phyloP scores from a whole-genome alignment of 53 echinoderm and acorn worm species.

The Stichopus horrens region DNA sequence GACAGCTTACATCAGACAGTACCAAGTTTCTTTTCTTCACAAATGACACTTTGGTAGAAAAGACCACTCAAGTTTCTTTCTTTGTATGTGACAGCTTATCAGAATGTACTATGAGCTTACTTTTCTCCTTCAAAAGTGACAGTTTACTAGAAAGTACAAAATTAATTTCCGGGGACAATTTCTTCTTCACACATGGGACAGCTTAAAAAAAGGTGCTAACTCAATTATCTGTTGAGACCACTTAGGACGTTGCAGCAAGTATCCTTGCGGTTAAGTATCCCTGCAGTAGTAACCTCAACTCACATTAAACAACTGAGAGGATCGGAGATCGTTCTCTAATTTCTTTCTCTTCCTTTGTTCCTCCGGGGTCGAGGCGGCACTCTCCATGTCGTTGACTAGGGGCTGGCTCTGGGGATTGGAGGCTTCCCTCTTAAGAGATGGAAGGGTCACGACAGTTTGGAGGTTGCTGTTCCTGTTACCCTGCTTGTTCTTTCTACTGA shows the following conservation, averaged over 20 bases:
- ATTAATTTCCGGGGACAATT: no score
- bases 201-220: no score
- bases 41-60: no score
- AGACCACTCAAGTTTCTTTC: no score
- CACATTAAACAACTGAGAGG: constrained; percentile 20
- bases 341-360: constrained; percentile 8
- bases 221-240: no score
- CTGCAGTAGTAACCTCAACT: not conserved
- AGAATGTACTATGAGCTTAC: no score
- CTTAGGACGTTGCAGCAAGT: not conserved
- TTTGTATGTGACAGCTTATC: no score
- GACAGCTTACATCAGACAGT: no score
- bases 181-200: no score
- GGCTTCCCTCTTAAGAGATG: not conserved
- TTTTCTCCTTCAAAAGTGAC: no score
- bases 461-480: not conserved
- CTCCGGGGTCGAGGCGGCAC: constrained; percentile 38
- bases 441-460: constrained; percentile 26
- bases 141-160: no score
- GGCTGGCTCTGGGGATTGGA: constrained; percentile 20
- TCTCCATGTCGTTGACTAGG: constrained; percentile 25
- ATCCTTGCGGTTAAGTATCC: not conserved
- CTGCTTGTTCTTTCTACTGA: not conserved
- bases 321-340: not conserved
- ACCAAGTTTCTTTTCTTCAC: no score